phyloP scores from a whole-genome alignment of 2,113 vertebrate genomes.

The Istiophorus platypterus region DNA sequence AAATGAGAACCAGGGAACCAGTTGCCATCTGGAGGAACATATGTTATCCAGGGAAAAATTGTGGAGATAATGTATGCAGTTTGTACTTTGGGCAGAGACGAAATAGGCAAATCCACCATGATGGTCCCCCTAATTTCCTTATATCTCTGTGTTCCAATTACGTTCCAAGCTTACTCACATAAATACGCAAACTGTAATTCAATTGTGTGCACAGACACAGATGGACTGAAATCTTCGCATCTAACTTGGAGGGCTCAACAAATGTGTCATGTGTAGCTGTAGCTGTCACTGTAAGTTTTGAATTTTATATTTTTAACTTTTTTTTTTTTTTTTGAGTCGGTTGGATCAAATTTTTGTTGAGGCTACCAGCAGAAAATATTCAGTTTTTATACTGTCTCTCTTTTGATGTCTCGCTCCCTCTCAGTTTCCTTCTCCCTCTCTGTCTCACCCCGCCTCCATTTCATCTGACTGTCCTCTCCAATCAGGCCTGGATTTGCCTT shows the following conservation, averaged over 20 bases:
- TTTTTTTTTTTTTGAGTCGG: too few species aligned
- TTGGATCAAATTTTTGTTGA: constrained; percentile 26
- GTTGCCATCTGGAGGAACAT: not conserved
- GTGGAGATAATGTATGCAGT: not conserved
- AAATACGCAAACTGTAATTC: not conserved
- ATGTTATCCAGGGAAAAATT: not conserved
- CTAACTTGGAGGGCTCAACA: not conserved
- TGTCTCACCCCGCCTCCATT: constrained; percentile 33
- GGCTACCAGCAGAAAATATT: constrained; percentile 29
- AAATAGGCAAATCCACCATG: not conserved
- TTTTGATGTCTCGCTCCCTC: constrained; percentile 12
- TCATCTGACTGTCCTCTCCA: constrained; percentile 55
- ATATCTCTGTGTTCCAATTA: not conserved
- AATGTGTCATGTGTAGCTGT: not conserved
- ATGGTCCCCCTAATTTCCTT: not conserved
- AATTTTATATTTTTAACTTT: too few species aligned
- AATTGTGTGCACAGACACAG: not conserved
- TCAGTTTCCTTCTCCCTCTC: constrained; percentile 3
- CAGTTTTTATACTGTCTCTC: constrained; percentile 25
- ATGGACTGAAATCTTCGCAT: not conserved
- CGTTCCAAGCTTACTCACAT: not conserved
- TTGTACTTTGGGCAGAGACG: not conserved
- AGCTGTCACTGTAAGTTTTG: not conserved
- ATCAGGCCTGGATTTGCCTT: constrained; percentile 54
- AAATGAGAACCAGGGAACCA: constrained; percentile 3